Conservation (phyloP, 1,140 invertebrate genomes). For the Cepaea nemoralis region DNA sequence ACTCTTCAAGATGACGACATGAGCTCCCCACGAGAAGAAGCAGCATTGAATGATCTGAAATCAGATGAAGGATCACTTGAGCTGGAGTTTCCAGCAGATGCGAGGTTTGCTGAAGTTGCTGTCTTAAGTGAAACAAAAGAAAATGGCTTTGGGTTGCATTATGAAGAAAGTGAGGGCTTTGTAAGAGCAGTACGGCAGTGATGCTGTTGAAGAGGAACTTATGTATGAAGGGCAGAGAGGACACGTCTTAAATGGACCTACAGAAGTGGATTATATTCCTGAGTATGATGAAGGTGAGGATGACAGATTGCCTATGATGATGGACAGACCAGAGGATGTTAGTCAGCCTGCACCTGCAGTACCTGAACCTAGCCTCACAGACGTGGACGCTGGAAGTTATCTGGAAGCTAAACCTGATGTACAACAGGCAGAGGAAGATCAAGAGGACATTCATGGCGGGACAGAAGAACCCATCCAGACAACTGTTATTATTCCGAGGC, state of each 20-base stretch:
- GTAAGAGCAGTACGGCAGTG: not conserved
- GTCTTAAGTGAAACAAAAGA: slow-evolving; percentile 39
- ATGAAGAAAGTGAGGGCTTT: not conserved
- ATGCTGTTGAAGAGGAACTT: not conserved
- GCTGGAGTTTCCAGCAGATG: slow-evolving; percentile 47
- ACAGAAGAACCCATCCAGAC: too few relatives aligned
- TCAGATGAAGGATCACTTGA: slow-evolving; percentile 54
- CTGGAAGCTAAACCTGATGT: too few relatives aligned
- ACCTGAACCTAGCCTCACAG: not conserved
- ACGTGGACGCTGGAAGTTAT: not conserved
- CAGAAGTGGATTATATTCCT: slow-evolving; percentile 75
- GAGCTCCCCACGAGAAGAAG: slow-evolving; percentile 71
- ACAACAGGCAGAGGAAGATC: too few relatives aligned
- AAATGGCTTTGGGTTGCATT: not conserved
- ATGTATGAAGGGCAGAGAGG: not conserved
- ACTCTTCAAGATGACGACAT: slow-evolving; percentile 54
- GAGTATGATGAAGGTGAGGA: slow-evolving; percentile 55
- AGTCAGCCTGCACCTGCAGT: not conserved
- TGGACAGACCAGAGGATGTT: not conserved
- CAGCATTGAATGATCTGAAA: slow-evolving; percentile 68
- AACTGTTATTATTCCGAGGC: too few relatives aligned
- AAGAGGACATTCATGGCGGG: too few relatives aligned
- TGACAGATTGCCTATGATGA: not conserved
- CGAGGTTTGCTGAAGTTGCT: slow-evolving; percentile 36
- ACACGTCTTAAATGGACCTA: slow-evolving; percentile 73